A percentile compares a stretch with the other conserved stretches of the same genome.
phyloP scores from a whole-genome alignment of 2,113 vertebrate species.

The Connochaetes taurinus region DNA sequence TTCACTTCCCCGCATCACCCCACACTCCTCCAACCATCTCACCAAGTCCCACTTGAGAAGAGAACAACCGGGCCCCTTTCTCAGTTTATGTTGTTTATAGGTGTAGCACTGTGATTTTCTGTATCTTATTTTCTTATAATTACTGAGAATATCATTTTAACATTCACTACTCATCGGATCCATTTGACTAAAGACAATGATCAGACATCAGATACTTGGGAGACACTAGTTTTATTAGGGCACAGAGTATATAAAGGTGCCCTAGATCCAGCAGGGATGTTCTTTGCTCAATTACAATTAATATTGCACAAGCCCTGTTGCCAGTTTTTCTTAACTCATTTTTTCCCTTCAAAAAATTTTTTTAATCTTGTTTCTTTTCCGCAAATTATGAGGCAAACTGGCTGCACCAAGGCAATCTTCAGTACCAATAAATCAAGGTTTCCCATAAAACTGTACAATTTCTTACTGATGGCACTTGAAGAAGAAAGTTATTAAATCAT shows the following conservation, averaged over 20 bases:
- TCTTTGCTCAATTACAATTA: conserved; percentile 29
- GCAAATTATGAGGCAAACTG: conserved; percentile 68
- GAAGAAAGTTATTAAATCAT: conserved; percentile 71
- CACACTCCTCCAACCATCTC: neutral
- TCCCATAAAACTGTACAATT: conserved; percentile 57
- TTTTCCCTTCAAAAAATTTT: conserved; percentile 43
- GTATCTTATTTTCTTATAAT: neutral
- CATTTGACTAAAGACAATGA: neutral
- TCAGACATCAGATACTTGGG: neutral
- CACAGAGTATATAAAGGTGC: neutral
- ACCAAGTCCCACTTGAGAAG: neutral
- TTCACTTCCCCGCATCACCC: neutral
- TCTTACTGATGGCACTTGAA: conserved; percentile 65
- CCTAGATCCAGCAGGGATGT: neutral
- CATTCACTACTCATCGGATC: neutral
- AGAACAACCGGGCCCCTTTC: neutral
- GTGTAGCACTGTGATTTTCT: neutral
- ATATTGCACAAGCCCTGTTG: neutral
- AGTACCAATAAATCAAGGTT: conserved; percentile 58
- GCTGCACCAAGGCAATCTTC: conserved; percentile 46
- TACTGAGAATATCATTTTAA: neutral
- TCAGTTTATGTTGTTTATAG: neutral
- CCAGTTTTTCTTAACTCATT: conserved; percentile 49
- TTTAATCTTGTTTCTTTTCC: conserved; percentile 62
- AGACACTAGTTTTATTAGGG: neutral